Percentiles rank a stretch among this genome's conserved stretches.
phyloP scores from a whole-genome alignment of 2,888 invertebrate species.

The Syrista parreyssii region DNA sequence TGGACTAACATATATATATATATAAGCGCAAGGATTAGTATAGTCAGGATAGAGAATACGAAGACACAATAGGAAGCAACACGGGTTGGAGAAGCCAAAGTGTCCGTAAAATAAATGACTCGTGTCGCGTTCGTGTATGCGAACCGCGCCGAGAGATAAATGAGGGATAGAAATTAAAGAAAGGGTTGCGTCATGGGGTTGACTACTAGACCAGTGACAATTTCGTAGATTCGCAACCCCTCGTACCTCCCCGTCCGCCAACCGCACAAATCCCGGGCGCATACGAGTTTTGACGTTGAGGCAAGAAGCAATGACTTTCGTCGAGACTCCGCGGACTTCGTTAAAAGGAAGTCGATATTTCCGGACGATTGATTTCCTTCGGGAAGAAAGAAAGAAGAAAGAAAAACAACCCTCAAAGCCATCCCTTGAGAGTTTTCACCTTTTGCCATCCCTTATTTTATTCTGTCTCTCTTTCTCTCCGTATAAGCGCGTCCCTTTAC shows the following conservation, averaged over 20 bases:
- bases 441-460: not conserved
- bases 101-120: not conserved
- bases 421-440: constrained; percentile 1
- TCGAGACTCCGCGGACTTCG: constrained; percentile 8
- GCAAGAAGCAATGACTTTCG: not conserved
- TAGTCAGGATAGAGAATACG: not conserved
- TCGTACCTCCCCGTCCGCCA: not conserved
- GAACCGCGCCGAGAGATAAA: not conserved
- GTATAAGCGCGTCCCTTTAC: not conserved
- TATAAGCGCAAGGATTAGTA: not conserved
- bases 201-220: not conserved
- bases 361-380: constrained; percentile 18
- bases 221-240: not conserved
- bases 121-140: not conserved
- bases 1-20: not conserved
- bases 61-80: not conserved
- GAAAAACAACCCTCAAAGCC: not conserved
- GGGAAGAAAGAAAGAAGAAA: constrained; percentile 3
- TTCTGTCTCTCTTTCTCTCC: not conserved
- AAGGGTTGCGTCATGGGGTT: not conserved
- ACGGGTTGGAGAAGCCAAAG: not conserved
- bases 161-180: not conserved
- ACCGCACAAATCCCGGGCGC: not conserved
- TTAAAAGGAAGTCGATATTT: constrained; percentile 21
- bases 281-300: not conserved